These are phyloP conservation scores for Sebastes dallii DNA, from an alignment of 2,797 vertebrate species.

Conservation along the genomic window DNA sequence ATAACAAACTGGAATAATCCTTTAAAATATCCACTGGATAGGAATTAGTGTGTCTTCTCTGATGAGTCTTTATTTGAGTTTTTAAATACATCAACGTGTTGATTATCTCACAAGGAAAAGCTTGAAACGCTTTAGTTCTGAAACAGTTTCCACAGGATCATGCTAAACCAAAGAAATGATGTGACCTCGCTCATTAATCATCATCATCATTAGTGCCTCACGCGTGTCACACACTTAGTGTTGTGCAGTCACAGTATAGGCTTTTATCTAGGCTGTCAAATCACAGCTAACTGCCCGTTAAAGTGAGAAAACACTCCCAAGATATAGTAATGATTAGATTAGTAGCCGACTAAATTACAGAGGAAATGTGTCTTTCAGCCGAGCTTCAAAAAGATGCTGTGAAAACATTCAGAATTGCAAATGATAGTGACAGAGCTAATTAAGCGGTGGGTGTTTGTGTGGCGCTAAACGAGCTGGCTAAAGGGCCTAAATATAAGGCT, in stretches of 20 bases:
- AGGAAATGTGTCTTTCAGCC: constrained; percentile 69
- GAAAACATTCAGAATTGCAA: constrained; percentile 70
- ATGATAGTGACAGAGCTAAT: constrained; percentile 70
- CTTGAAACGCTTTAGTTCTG: constrained; percentile 13
- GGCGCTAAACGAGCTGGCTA: constrained; percentile 64
- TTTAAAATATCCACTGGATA: background rate
- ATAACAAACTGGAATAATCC: background rate
- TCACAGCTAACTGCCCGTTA: constrained; percentile 72
- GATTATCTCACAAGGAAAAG: background rate
- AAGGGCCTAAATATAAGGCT: constrained; percentile 66
- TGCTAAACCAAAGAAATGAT: constrained; percentile 53
- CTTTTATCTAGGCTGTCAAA: constrained; percentile 73
- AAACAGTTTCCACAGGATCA: constrained; percentile 35
- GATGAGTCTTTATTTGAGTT: background rate
- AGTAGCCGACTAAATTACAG: constrained; percentile 66
- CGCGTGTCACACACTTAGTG: constrained; percentile 48
- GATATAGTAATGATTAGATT: constrained; percentile 74
- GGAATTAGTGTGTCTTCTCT: background rate
- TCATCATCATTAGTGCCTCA: constrained; percentile 60
- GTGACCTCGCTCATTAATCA: constrained; percentile 71
- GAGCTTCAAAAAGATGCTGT: constrained; percentile 67
- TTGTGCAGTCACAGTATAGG: constrained; percentile 49
- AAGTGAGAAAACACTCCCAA: constrained; percentile 73
- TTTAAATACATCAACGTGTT: background rate
- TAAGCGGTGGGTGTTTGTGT: constrained; percentile 66